Evolutionary conservation across 2,113 vertebrate genomes (phyloP).

Genomic region (Oryzias melastigma): DNA sequence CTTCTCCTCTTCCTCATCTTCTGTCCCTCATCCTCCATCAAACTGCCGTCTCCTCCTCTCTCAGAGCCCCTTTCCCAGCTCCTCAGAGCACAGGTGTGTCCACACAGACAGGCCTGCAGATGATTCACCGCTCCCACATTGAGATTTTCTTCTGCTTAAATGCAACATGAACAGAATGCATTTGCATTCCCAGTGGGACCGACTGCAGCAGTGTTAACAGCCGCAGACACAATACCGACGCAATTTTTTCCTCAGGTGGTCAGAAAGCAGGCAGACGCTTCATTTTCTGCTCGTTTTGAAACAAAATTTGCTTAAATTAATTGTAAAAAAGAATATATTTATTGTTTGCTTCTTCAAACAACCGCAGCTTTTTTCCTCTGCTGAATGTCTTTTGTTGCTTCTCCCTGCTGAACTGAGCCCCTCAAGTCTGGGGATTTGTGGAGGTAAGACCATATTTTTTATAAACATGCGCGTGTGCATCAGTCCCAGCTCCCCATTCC

Average conservation of each 20-base stretch:
- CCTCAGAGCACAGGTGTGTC: constrained; percentile 6
- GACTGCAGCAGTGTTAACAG: constrained; percentile 30
- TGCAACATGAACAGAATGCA: constrained; percentile 26
- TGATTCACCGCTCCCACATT: constrained; percentile 37
- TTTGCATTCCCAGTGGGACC: constrained; percentile 36
- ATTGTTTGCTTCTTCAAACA: background rate
- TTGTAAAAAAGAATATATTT: background rate
- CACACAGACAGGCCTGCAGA: constrained; percentile 14
- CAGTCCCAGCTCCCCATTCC: constrained; percentile 75
- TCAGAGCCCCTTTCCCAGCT: too few relatives aligned
- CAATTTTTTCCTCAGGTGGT: constrained; percentile 35
- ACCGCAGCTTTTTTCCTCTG: constrained; percentile 3
- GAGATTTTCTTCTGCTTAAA: constrained; percentile 30
- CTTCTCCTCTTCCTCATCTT: constrained; percentile 11
- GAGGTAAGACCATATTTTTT: constrained; percentile 19
- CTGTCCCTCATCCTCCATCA: constrained; percentile 9
- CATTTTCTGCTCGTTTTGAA: background rate
- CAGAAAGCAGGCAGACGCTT: background rate
- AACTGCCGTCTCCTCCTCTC: constrained; percentile 6
- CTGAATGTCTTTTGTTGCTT: constrained; percentile 39
- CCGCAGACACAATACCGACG: constrained; percentile 27
- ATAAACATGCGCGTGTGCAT: constrained; percentile 21
- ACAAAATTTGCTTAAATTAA: background rate
- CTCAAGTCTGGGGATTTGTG: constrained; percentile 58
- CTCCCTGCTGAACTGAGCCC: constrained; percentile 39